A percentile compares a stretch with the other conserved stretches of the same genome.
Evolutionary conservation across 2,113 vertebrate species (phyloP).

Genomic region (Chionis minor): DNA sequence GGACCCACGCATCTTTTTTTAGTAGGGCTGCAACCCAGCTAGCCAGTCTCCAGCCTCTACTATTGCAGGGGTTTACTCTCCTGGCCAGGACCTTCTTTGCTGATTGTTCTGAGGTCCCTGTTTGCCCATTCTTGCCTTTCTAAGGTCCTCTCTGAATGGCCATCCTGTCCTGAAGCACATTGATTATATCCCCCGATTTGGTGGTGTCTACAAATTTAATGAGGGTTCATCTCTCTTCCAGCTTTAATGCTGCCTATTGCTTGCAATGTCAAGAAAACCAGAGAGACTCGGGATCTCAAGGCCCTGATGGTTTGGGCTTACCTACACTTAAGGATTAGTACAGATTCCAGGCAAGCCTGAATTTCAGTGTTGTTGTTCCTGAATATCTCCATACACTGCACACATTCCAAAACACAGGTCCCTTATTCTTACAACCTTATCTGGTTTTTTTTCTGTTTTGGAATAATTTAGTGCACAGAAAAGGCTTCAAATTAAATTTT

Average conservation of each 20-base stretch:
- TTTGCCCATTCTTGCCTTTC: not conserved
- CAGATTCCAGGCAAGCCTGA: not conserved
- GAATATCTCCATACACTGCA: not conserved
- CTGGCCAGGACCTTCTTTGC: not conserved
- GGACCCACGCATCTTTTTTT: not conserved
- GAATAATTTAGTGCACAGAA: not conserved
- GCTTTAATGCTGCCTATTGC: not conserved
- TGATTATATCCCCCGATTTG: not conserved
- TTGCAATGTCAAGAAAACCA: not conserved
- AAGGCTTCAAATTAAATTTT: not conserved
- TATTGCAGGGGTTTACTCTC: not conserved
- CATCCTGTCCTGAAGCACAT: not conserved
- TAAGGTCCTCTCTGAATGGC: not conserved
- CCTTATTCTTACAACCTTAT: not conserved
- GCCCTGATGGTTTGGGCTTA: not conserved
- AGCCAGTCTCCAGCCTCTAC: not conserved
- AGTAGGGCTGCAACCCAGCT: not conserved
- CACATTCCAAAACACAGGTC: not conserved
- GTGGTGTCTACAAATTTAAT: not conserved
- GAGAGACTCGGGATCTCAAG: not conserved
- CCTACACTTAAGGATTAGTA: not conserved
- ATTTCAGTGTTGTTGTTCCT: not conserved
- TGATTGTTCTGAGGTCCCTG: not conserved
- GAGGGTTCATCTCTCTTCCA: not conserved
- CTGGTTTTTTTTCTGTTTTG: not conserved